These are phyloP conservation scores for Bombyx mandarina DNA, from an alignment of 1,140 invertebrate genomes.

Conservation along the genomic window DNA sequence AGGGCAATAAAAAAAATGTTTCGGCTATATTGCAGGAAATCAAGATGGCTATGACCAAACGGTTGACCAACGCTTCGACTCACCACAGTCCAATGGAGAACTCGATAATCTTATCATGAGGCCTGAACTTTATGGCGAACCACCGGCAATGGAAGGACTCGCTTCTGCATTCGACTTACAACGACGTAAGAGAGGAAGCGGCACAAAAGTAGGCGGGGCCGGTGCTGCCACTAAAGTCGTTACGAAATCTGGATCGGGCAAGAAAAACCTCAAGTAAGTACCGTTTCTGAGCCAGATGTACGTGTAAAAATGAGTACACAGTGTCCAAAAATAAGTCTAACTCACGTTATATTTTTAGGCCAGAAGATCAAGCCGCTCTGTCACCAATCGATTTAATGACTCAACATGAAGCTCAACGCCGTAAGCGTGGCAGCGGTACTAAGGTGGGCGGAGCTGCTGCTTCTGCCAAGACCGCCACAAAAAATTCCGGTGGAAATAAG, in stretches of 20 bases:
- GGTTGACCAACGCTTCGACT: conserved; percentile 50
- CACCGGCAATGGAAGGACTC: conserved; percentile 59
- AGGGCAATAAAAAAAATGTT: too few relatives aligned
- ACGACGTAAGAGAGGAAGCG: conserved; percentile 55
- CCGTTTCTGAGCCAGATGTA: conserved; percentile 1
- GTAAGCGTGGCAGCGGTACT: conserved; percentile 57
- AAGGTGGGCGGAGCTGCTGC: conserved; percentile 57
- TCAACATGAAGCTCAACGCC: conserved; percentile 44
- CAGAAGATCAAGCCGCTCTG: conserved; percentile 33
- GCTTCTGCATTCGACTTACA: conserved; percentile 44
- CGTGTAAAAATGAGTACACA: neutral
- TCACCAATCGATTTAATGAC: conserved; percentile 43
- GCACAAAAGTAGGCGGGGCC: conserved; percentile 56
- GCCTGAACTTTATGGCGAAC: conserved; percentile 64
- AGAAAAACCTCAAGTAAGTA: conserved; percentile 60
- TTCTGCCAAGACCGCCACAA: conserved; percentile 54
- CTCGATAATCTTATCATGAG: conserved; percentile 66
- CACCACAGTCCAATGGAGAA: conserved; percentile 47
- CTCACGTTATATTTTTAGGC: conserved; percentile 22
- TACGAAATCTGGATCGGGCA: conserved; percentile 56
- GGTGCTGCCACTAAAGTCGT: conserved; percentile 62
- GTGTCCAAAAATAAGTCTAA: conserved; percentile 4
- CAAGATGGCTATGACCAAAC: conserved; percentile 54
- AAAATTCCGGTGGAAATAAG: conserved; percentile 58
- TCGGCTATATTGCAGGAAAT: conserved; percentile 32